Evolutionary conservation across 2,113 vertebrate species (phyloP), one percentile per base, ranked within the genome.

Genomic region (Hippocampus barbouri): DNA sequence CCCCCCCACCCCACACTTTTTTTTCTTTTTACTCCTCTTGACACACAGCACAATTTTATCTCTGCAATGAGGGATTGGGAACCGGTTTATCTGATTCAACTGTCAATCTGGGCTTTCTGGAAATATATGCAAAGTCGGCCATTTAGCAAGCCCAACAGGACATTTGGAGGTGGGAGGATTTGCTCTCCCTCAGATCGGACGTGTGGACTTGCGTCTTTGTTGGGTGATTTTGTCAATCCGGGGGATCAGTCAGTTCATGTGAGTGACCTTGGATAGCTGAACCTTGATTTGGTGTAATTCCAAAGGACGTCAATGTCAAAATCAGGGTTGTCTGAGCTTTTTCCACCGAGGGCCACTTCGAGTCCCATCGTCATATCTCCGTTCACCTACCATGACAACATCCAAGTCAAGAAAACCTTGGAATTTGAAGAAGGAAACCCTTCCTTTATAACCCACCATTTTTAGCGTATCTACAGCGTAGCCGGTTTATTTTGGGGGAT

Each of bases 41-140:
- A 84, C 73, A 83, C 78, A 34, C 72, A 64, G 47, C 75, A 43
- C 34, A 30, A 47, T 66, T 70, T 86, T 89, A 86, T 85, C 80
- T 82, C 60, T 79, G 81, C 84, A 86, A 75, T 81, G 83, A 85
- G 71, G 76, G 83, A 90, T 89, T 81, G 86, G 85, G 77, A 86
- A 80, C 80, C 54, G 38, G 74, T 80, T 90, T 84, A 87, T 89
- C 83, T 85, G 86, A 89, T 85, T 80, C 59, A 75, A 73, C 76
- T 70, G 68, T 70, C 77, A 34, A 73, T 83, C 71, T 70, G 86
- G 74, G 74, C 80, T 83, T 66, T 60, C 73, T 73, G 72, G 53
- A 64, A 66, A 71, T 66, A 5, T 38, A 34, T 74, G 54, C 70
- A 67, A 25, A 49, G 66, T 47, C 27, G 23, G 66, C 86, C 74